Evolutionary conservation across 2,888 invertebrate genomes (phyloP), one percentile per base, ranked within the genome.

Genomic region (Hydropsyche betteni): DNA sequence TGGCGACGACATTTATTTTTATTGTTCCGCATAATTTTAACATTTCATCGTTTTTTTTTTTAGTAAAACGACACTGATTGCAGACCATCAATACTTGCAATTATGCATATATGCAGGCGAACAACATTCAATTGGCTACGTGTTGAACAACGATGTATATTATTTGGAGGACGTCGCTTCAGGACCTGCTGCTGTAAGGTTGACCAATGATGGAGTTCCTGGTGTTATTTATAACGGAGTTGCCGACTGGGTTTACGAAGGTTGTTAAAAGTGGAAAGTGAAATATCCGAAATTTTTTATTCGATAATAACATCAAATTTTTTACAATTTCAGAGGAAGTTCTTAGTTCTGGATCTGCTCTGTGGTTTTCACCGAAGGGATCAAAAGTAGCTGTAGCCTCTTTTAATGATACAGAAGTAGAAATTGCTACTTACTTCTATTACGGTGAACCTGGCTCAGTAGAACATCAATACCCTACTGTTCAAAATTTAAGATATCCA

Each of bases 171-270:
- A 85, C 77, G 81, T 84, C 68, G 81, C 83, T 74, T 80, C 80
- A 10, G 82, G 83, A 14, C 84, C 83, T 64, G 81, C 80, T 51
- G 86, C 85, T 58, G 80, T 82, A 10, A 82, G 83, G n/a, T 83
- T 92, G 61, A 93, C 93, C 0, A 83, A 82, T 6, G 89, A 90
- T 75, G 93, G 93, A 0, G 83, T 88, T 0, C 86, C 87, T 0
- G 91, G 90, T 1, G 85, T 90, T 51, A 86, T 95, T 72, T 96
- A 92, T 83, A 93, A 94, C 83, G 96, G 96, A 4, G 88, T 94
- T 24, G 90, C 96, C 7, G 97, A 97, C 84, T 97, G 97, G 97
- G 92, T 97, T 52, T 97, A 97, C 83, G 97, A 97, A 90, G 94
- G 94, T 93, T 83, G 74, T 53, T 50, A 7, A 61, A 16, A 44